phyloP scores from a whole-genome alignment of 1,140 invertebrate species.

The Drosophila mauritiana region DNA sequence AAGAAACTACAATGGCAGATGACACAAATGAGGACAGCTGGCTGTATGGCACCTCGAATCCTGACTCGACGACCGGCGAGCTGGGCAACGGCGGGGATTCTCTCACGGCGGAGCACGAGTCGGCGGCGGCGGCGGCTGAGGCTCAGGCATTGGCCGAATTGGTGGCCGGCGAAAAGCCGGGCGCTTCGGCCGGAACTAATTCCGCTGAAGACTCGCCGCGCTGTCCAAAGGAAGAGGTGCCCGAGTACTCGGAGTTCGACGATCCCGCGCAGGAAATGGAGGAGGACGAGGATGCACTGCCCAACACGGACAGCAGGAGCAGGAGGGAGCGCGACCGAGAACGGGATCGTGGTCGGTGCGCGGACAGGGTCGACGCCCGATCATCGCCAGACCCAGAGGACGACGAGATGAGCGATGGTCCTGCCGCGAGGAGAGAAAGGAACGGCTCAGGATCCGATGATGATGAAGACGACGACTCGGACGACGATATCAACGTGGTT shows the following conservation, averaged over 20 bases:
- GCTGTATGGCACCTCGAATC: constrained; percentile 89
- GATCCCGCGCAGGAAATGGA: constrained; percentile 83
- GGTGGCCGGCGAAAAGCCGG: constrained; percentile 57
- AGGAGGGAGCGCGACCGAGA: constrained; percentile 9
- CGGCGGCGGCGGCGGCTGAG: constrained; percentile 79
- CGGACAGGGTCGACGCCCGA: background rate
- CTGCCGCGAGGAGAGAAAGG: constrained; percentile 51
- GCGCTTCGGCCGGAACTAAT: constrained; percentile 4
- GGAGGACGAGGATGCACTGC: constrained; percentile 78
- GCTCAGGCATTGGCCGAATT: constrained; percentile 81
- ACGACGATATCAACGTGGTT: constrained; percentile 93
- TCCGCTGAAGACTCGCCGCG: constrained; percentile 8
- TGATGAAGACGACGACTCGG: constrained; percentile 88
- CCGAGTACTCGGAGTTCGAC: constrained; percentile 71
- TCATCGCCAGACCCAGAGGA: constrained; percentile 32
- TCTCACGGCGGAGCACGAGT: constrained; percentile 69
- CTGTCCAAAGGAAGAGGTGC: constrained; percentile 62
- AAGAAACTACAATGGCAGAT: constrained; percentile 85
- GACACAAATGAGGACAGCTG: constrained; percentile 90
- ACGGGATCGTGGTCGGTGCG: constrained; percentile 15
- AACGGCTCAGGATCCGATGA: constrained; percentile 73
- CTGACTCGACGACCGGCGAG: constrained; percentile 83
- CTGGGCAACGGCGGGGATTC: constrained; percentile 59
- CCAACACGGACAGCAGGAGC: constrained; percentile 59
- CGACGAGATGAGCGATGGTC: constrained; percentile 68